Evolutionary conservation across 2,888 invertebrate genomes (phyloP).

Genomic region (Anodontia alba): DNA sequence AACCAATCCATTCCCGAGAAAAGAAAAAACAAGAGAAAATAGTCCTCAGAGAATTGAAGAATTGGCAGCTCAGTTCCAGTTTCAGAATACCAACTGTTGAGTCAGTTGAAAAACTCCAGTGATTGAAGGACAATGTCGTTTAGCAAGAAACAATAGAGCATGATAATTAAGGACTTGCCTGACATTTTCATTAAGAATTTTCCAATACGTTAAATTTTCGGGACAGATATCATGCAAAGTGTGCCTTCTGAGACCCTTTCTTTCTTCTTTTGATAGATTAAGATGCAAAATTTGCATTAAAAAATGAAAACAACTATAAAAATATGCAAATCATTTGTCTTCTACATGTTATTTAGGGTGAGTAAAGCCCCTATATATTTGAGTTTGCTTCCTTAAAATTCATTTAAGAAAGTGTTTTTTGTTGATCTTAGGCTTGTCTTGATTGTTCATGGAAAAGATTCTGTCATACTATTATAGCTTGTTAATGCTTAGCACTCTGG

Average conservation of each 20-base stretch:
- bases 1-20: too few relatives aligned
- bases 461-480: too few relatives aligned
- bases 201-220: not conserved
- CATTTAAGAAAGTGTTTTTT: too few relatives aligned
- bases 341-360: not conserved
- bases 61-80: not conserved
- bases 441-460: too few relatives aligned
- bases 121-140: not conserved
- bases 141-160: not conserved
- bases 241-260: not conserved
- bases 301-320: not conserved
- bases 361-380: too few relatives aligned
- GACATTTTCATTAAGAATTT: not conserved
- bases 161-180: not conserved
- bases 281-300: conserved; percentile 4
- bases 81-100: not conserved
- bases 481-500: too few relatives aligned
- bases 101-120: not conserved
- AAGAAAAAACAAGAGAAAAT: too few relatives aligned
- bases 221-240: not conserved
- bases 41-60: not conserved
- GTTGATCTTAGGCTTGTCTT: too few relatives aligned
- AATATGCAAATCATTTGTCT: conserved; percentile 3
- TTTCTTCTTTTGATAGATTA: not conserved
- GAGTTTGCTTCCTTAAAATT: not conserved